A percentile compares a stretch with the other conserved stretches of the same genome.
These are phyloP conservation scores for Hirtodrosophila trivittata DNA, from an alignment of 2,888 invertebrate genomes.

Conservation along the genomic window DNA sequence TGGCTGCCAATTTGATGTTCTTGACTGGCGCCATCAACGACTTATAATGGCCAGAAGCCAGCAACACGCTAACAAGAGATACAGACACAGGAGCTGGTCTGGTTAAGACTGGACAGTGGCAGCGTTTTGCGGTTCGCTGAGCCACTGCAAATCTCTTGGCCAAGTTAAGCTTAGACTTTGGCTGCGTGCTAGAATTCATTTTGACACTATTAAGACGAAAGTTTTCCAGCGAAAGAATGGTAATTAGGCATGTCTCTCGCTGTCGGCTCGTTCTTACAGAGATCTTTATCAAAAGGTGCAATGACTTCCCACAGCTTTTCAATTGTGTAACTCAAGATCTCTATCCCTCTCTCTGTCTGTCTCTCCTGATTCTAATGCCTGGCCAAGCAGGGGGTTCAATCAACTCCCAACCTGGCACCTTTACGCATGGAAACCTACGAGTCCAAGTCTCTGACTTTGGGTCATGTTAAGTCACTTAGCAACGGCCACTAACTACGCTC, in stretches of 20 bases:
- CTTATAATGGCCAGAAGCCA: constrained; percentile 3
- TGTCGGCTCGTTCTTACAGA: constrained; percentile 44
- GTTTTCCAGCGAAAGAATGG: constrained; percentile 58
- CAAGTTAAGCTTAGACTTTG: constrained; percentile 13
- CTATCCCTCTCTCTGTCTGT: background rate
- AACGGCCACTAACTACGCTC: constrained; percentile 48
- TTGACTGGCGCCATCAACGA: constrained; percentile 32
- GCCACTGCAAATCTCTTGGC: constrained; percentile 6
- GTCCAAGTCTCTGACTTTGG: constrained; percentile 37
- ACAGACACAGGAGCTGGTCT: constrained; percentile 14
- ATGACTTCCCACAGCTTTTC: constrained; percentile 67
- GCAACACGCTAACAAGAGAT: background rate
- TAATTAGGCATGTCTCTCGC: constrained; percentile 65
- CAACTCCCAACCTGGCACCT: constrained; percentile 76
- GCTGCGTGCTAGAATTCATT: constrained; percentile 73
- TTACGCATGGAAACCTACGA: constrained; percentile 76
- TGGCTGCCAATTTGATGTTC: constrained; percentile 12
- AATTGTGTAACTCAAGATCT: constrained; percentile 58
- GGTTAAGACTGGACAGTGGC: constrained; percentile 19
- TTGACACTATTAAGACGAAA: constrained; percentile 72
- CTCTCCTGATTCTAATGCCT: constrained; percentile 29
- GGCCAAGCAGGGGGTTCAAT: constrained; percentile 60
- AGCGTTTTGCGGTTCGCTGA: constrained; percentile 53
- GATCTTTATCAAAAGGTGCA: constrained; percentile 62
- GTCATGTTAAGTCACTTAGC: constrained; percentile 72